A percentile compares a stretch with the other conserved stretches of the same genome.
These are phyloP conservation scores for Marasmarcha lunaedactyla DNA, from an alignment of 2,888 invertebrate genomes.

Conservation along the genomic window DNA sequence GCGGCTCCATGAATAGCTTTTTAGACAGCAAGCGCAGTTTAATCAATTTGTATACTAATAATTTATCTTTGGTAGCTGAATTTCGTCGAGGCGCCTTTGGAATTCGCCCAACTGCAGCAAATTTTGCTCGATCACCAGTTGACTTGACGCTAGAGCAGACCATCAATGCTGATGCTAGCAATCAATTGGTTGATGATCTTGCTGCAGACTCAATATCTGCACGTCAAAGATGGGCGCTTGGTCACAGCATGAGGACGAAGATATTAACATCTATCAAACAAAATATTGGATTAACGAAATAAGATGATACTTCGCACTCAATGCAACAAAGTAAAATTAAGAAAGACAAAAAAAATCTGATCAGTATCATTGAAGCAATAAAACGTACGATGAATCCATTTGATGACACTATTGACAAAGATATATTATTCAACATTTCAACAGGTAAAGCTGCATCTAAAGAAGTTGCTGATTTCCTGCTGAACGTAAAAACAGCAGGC, in stretches of 20 bases:
- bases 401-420: conserved; percentile 14
- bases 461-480: conserved; percentile 22
- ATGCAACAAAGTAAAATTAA: conserved; percentile 16
- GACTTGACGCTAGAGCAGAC: conserved; percentile 21
- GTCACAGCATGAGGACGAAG: conserved; percentile 24
- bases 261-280: conserved; percentile 15
- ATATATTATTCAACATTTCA: conserved; percentile 24
- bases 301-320: conserved; percentile 19
- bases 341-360: conserved; percentile 18
- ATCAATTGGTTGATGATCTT: conserved; percentile 17
- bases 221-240: conserved; percentile 24
- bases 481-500: conserved; percentile 19
- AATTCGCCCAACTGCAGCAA: conserved; percentile 14
- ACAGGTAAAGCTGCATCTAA: conserved; percentile 19
- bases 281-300: conserved; percentile 15
- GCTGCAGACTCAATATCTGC: conserved; percentile 21
- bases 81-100: conserved; percentile 19
- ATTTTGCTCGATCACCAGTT: conserved; percentile 16
- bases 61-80: conserved; percentile 16
- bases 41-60: conserved; percentile 14
- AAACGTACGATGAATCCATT: conserved; percentile 17
- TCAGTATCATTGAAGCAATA: conserved; percentile 13
- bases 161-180: conserved; percentile 24
- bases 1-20: conserved; percentile 25
- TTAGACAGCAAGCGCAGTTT: conserved; percentile 24